Base-by-base conservation (phyloP, 2,113 vertebrate species). In the Brachirus orientalis region DNA sequence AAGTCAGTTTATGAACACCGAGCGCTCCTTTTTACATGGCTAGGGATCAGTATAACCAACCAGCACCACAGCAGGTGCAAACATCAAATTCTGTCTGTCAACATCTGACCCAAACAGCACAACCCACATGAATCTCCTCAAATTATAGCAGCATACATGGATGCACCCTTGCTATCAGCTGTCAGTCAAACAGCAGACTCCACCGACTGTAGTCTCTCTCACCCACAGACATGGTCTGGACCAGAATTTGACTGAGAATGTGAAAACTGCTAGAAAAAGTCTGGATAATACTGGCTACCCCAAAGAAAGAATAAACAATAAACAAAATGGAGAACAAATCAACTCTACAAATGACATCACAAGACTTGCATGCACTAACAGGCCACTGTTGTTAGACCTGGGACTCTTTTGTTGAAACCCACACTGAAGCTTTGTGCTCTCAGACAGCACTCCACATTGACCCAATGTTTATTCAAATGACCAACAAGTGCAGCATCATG, bases 381-480 rank as follows among this genome's bases (percentile, higher is more conserved):
- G 72, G 51, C 44, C 71, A 83, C 62, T 86, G 76, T 88, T 69
- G 70, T 87, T 68, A 68, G 71, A 85, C 84, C 80, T 86, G 55
- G n/a, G 66, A 69, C 68, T 80, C 86, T 87, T n/a, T 92, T 88
- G 87, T 86, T 86, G 6, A 63, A 68, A 83, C 61, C 64, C 74
- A 89, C 82, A 91, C 64, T 85, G 81, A 56, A 63, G 63, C 83
- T 81, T 85, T 91, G 82, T 90, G 68, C 61, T 83, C 72, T 89
- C 85, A 89, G 87, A 91, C 88, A 63, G 80, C 82, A 83, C 83
- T 88, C 81, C 46, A 88, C 85, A 88, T 86, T 83, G 59, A 63
- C 69, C 75, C 72, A 74, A 83, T 88, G 80, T 87, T 84, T 83
- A 83, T 88, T 88, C 73, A 87, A 80, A 91, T 80, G 71, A 70